These are phyloP conservation scores for Noctua comes DNA, from an alignment of 2,888 invertebrate genomes.

Conservation along the genomic window DNA sequence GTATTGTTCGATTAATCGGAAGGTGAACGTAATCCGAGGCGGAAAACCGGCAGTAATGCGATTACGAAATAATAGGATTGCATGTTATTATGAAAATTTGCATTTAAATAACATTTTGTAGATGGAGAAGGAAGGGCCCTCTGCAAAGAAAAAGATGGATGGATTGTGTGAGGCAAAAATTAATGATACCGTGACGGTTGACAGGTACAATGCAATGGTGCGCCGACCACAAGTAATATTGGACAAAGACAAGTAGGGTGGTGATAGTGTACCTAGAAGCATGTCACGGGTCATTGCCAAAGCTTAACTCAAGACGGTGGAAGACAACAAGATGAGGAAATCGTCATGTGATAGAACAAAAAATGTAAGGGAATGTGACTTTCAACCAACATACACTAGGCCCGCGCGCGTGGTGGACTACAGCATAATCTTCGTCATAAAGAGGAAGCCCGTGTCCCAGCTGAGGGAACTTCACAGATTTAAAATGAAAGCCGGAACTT, in stretches of 20 bases:
- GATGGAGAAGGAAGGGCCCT: too few relatives aligned
- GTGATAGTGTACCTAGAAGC: not conserved
- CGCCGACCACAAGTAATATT: not conserved
- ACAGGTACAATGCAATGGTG: not conserved
- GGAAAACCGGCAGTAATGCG: constrained; percentile 3
- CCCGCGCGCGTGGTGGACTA: not conserved
- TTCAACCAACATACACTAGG: not conserved
- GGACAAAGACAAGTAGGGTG: too few relatives aligned
- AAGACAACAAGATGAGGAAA: not conserved
- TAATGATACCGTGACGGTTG: not conserved
- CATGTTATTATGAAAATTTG: constrained; percentile 13
- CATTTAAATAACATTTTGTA: constrained; percentile 12
- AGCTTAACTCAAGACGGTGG: not conserved
- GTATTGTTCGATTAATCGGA: constrained; percentile 17
- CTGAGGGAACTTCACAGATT: not conserved
- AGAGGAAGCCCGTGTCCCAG: not conserved
- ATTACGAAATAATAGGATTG: constrained; percentile 26
- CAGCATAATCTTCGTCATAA: not conserved
- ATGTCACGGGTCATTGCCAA: not conserved
- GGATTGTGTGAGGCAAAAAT: not conserved
- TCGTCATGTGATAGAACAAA: too few relatives aligned
- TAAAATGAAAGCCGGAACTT: not conserved
- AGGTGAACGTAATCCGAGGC: constrained; percentile 1
- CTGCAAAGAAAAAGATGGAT: too few relatives aligned
- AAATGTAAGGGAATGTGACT: too few relatives aligned